Evolutionary conservation across 2,888 invertebrate genomes (phyloP), one percentile per base, ranked within the genome.

Genomic region (Andrena dorsata): DNA sequence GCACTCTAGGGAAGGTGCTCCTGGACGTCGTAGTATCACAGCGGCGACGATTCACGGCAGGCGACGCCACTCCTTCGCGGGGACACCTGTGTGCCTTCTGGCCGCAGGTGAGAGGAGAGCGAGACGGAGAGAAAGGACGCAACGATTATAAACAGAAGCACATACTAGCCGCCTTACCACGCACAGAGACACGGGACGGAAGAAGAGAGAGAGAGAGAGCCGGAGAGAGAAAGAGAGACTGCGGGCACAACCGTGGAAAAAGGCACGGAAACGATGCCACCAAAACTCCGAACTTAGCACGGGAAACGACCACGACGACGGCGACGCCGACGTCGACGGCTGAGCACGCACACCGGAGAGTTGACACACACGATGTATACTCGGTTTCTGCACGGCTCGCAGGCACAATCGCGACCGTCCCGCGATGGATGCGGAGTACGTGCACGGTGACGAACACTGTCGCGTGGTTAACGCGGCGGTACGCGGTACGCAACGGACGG

Each of bases 61-160:
- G 86, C 87, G 86, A 84, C 88, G 88, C 81, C 86, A 83, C 86
- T 85, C 84, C 79, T 84, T 83, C 82, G 65, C 82, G 23, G 88
- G 73, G 84, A 84, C 87, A 87, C 87, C 87, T 87, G 87, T 87
- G 81, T 80, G 79, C 85, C 82, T 64, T 51, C 61, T 75, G 68
- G 66, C 82, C 65, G 88, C 87, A 87, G 87, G 87, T 87, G 87
- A 87, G 86, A 84, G 84, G 88, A 70, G 84, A 86, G 80, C 73
- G 88, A 88, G 87, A 88, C 86, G 81, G 86, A 86, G 80, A 77
- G 85, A 88, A 75, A 88, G 84, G 86, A 87, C 88, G 88, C 86
- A 79, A 86, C 88, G 86, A 79, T 86, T 81, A 86, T 86, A 87
- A 88, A 88, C 88, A 83, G 86, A 83, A 87, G 83, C 79, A 77